Evolutionary conservation across 2,113 vertebrate species (phyloP).

Genomic region (Alces alces): DNA sequence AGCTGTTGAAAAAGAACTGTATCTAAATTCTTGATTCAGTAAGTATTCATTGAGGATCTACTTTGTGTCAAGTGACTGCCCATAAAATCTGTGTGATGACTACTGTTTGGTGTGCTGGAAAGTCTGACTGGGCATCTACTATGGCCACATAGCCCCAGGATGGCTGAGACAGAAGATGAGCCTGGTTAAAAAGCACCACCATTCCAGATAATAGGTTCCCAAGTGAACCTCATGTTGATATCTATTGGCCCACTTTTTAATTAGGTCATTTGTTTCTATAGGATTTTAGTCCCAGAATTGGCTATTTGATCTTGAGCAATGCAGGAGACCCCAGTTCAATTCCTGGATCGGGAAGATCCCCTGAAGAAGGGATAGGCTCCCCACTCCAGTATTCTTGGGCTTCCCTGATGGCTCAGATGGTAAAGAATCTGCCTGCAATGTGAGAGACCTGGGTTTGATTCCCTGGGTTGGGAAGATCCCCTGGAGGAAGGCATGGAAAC

Average conservation of each 20-base stretch:
- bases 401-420: background rate
- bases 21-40: background rate
- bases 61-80: fast-evolving
- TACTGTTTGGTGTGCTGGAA: background rate
- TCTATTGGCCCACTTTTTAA: background rate
- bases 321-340: background rate
- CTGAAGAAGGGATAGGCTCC: background rate
- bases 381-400: background rate
- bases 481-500: background rate
- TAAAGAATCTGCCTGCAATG: background rate
- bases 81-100: background rate
- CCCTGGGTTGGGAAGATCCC: background rate
- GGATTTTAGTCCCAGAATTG: background rate
- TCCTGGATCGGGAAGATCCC: background rate
- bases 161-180: background rate
- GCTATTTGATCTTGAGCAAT: background rate
- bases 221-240: background rate
- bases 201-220: background rate
- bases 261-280: background rate
- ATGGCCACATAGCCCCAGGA: background rate
- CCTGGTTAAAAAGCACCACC: background rate
- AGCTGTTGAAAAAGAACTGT: background rate
- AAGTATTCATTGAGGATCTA: background rate
- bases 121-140: background rate
- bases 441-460: background rate